Conservation (phyloP, 2,888 invertebrate species). For the Acholoe squamosa region DNA sequence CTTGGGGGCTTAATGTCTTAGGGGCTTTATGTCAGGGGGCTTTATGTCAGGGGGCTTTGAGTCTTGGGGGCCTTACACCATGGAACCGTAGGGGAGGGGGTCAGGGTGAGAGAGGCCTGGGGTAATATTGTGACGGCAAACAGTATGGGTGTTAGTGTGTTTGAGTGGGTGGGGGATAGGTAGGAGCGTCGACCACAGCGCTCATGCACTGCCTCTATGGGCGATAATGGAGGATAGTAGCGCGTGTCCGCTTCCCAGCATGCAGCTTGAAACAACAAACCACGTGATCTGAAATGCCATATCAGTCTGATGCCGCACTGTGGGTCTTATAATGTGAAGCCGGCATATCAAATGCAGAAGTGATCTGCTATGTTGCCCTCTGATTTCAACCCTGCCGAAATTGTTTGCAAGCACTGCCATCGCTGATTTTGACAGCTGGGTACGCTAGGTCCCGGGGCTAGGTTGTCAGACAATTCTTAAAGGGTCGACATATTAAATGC, state of each 20-base stretch:
- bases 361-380: too few species aligned
- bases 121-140: conserved; percentile 18
- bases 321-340: too few species aligned
- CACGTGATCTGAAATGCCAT: not conserved
- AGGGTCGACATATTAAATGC: too few species aligned
- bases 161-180: not conserved
- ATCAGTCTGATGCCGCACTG: not conserved
- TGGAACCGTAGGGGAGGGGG: not conserved
- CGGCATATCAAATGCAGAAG: too few species aligned
- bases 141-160: not conserved
- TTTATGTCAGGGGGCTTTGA: too few species aligned
- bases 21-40: too few species aligned
- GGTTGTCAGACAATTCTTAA: too few species aligned
- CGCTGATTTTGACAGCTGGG: too few species aligned
- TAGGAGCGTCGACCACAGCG: not conserved
- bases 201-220: not conserved
- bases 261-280: not conserved
- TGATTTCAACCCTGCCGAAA: too few species aligned
- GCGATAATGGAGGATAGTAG: conserved; percentile 20
- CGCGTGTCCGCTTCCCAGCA: not conserved
- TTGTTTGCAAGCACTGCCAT: too few species aligned
- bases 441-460: too few species aligned
- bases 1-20: not conserved
- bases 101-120: not conserved
- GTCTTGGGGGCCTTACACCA: too few species aligned